phyloP scores from a whole-genome alignment of 2,888 invertebrate genomes.

The Machimus atricapillus region DNA sequence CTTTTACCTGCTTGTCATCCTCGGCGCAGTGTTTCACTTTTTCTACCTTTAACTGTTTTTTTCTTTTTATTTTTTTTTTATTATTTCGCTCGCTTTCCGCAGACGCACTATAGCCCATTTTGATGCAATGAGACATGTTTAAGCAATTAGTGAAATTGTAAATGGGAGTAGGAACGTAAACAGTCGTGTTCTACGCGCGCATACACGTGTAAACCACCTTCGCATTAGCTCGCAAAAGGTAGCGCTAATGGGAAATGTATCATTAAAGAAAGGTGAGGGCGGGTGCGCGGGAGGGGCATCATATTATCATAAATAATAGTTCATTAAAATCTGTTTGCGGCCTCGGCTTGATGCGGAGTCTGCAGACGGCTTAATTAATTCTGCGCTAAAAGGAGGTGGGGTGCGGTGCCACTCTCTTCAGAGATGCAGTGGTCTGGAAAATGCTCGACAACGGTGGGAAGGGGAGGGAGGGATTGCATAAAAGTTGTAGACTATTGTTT shows the following conservation, averaged over 20 bases:
- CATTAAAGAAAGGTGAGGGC: not conserved
- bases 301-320: slow-evolving; percentile 27
- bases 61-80: not conserved
- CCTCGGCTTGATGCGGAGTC: not conserved
- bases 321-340: slow-evolving; percentile 16
- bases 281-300: not conserved
- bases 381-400: not conserved
- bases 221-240: slow-evolving; percentile 19
- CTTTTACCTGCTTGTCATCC: slow-evolving; percentile 41
- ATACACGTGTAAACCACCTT: slow-evolving; percentile 27
- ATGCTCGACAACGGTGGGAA: not conserved
- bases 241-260: slow-evolving; percentile 9
- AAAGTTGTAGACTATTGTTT: not conserved
- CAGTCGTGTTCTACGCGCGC: slow-evolving; percentile 22
- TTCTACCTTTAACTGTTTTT: not conserved
- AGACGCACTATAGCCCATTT: slow-evolving; percentile 41
- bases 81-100: not conserved
- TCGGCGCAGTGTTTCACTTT: slow-evolving; percentile 41
- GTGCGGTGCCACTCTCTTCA: not conserved
- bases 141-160: slow-evolving; percentile 40
- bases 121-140: slow-evolving; percentile 41
- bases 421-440: not conserved
- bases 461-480: not conserved
- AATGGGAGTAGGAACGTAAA: slow-evolving; percentile 31
- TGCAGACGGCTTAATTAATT: not conserved